Evolutionary conservation across 1,140 invertebrate genomes (phyloP).

Genomic region (Procambarus clarkii): DNA sequence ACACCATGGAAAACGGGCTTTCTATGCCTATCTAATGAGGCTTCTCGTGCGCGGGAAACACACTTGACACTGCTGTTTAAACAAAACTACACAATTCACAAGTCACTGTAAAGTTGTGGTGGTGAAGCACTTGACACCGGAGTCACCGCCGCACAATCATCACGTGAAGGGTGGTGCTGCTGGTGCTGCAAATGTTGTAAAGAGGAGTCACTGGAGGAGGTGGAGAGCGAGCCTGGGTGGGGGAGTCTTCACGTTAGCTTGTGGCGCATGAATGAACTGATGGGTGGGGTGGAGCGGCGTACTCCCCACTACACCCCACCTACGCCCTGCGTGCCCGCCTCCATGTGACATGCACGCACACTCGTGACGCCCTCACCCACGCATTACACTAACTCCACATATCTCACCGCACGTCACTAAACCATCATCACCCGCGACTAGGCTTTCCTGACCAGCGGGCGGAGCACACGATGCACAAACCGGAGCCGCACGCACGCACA

Average conservation of each 20-base stretch:
- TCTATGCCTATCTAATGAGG: too few species aligned
- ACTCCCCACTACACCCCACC: constrained; percentile 44
- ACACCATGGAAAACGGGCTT: too few species aligned
- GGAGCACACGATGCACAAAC: background rate
- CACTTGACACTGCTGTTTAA: background rate
- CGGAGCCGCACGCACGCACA: background rate
- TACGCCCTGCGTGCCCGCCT: constrained; percentile 33
- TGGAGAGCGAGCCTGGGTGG: constrained; percentile 8
- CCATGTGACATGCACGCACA: background rate
- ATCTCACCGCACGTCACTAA: too few species aligned
- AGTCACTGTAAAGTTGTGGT: background rate
- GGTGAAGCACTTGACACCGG: background rate
- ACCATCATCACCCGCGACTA: too few species aligned
- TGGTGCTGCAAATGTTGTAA: too few species aligned
- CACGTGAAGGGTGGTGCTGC: too few species aligned
- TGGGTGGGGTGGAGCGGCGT: constrained; percentile 38
- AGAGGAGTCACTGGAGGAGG: too few species aligned
- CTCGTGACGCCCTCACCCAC: background rate
- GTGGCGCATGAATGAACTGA: constrained; percentile 55
- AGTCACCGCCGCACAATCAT: too few species aligned
- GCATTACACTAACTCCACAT: background rate
- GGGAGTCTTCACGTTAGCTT: constrained; percentile 35
- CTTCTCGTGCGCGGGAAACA: too few species aligned
- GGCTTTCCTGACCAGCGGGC: background rate
- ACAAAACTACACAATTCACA: background rate